phyloP scores from a whole-genome alignment of 2,113 vertebrate genomes.

The Copsychus sechellarum region DNA sequence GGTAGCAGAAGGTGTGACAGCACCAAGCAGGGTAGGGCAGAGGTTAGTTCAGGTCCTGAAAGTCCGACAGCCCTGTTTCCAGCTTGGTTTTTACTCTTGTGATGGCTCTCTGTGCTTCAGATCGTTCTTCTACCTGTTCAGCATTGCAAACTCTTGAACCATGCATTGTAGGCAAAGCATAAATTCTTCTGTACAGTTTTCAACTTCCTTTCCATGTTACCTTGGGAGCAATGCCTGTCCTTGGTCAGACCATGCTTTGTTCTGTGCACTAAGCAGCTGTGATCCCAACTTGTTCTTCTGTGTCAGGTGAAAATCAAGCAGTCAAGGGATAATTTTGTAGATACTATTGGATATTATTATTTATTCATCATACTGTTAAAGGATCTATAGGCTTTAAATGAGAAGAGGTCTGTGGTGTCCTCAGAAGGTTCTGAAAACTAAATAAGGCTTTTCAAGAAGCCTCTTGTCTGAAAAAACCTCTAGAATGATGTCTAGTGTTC shows the following conservation, averaged over 20 bases:
- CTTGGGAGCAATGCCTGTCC: not conserved
- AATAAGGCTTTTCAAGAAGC: not conserved
- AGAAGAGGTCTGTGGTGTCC: not conserved
- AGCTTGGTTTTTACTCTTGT: not conserved
- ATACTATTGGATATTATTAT: not conserved
- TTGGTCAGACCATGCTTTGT: not conserved
- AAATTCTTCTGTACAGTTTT: not conserved
- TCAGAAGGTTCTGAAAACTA: not conserved
- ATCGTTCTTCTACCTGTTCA: not conserved
- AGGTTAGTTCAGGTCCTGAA: not conserved
- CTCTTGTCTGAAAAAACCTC: not conserved
- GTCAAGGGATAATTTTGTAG: not conserved
- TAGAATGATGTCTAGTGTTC: not conserved
- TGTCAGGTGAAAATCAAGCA: not conserved
- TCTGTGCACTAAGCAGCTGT: not conserved
- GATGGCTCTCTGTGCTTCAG: not conserved
- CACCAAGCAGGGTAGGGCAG: not conserved
- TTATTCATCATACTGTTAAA: not conserved
- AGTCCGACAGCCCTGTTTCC: not conserved
- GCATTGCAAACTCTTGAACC: rapidly evolving
- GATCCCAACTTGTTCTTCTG: not conserved
- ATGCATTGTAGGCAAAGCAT: not conserved
- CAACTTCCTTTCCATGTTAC: not conserved
- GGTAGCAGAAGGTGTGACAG: not conserved
- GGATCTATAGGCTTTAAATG: not conserved